Conservation (phyloP, 2,888 invertebrate genomes). For the Orchesella flavescens region DNA sequence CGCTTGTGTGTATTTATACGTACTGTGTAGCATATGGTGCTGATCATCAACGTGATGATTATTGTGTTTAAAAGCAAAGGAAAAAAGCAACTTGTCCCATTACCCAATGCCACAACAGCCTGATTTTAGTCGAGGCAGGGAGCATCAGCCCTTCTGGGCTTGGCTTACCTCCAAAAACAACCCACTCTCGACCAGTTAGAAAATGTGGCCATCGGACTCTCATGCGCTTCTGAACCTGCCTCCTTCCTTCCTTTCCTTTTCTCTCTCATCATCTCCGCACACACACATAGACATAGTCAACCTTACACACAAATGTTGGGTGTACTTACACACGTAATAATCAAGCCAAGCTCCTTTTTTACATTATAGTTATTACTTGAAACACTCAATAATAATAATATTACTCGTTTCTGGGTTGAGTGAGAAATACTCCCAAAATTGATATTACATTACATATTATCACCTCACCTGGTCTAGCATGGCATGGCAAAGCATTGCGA, state of each 20-base stretch:
- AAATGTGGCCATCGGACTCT: conserved; percentile 60
- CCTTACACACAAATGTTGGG: not conserved
- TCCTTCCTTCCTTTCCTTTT: conserved; percentile 52
- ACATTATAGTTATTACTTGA: no score
- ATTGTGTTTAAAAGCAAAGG: conserved; percentile 32
- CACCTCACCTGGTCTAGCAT: no score
- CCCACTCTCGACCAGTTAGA: conserved; percentile 61
- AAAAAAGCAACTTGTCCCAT: conserved; percentile 54
- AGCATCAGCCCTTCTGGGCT: conserved; percentile 63
- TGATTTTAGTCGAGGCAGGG: conserved; percentile 66
- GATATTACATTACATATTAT: no score
- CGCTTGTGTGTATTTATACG: no score
- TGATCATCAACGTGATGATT: conserved; percentile 19
- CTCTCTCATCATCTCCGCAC: conserved; percentile 9
- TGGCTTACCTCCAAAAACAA: conserved; percentile 66
- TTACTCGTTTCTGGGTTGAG: no score
- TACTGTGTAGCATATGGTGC: not conserved
- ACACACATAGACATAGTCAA: not conserved
- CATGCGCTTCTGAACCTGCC: conserved; percentile 59
- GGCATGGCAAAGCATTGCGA: no score
- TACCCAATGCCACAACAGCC: conserved; percentile 60
- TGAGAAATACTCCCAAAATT: no score
- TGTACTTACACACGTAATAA: no score
- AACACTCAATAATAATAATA: no score
- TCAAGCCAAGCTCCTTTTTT: no score